These are phyloP conservation scores for Amazona vittata DNA, from an alignment of 2,113 vertebrate species.

Conservation along the genomic window DNA sequence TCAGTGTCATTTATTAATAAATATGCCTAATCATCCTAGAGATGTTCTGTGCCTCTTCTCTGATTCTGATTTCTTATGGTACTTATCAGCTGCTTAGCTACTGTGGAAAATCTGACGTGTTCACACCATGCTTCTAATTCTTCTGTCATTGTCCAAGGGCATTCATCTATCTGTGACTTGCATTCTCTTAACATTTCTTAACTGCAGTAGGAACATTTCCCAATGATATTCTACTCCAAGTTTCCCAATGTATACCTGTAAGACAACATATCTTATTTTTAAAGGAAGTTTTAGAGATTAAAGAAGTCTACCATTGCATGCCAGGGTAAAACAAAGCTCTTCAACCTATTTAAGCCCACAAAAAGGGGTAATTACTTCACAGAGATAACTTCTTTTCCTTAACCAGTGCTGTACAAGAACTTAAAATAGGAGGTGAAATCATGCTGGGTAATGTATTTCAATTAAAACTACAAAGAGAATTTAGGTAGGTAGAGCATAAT, in stretches of 20 bases:
- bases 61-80: neutral
- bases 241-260: neutral
- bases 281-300: neutral
- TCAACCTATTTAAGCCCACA: neutral
- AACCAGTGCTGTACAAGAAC: neutral
- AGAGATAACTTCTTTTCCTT: neutral
- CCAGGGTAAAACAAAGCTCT: neutral
- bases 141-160: conserved; percentile 2
- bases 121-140: neutral
- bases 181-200: neutral
- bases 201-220: neutral
- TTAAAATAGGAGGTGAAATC: conserved; percentile 47
- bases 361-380: neutral
- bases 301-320: neutral
- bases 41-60: neutral
- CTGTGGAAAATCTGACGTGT: neutral
- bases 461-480: conserved; percentile 63
- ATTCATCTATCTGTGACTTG: neutral
- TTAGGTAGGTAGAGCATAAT: conserved; percentile 39
- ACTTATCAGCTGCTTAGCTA: neutral
- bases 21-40: neutral
- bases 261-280: neutral
- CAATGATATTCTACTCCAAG: neutral
- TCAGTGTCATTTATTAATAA: conserved; percentile 11
- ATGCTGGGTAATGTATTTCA: conserved; percentile 38